These are phyloP conservation scores for Solenopsis fugax DNA, from an alignment of 1,140 invertebrate genomes.

Conservation along the genomic window DNA sequence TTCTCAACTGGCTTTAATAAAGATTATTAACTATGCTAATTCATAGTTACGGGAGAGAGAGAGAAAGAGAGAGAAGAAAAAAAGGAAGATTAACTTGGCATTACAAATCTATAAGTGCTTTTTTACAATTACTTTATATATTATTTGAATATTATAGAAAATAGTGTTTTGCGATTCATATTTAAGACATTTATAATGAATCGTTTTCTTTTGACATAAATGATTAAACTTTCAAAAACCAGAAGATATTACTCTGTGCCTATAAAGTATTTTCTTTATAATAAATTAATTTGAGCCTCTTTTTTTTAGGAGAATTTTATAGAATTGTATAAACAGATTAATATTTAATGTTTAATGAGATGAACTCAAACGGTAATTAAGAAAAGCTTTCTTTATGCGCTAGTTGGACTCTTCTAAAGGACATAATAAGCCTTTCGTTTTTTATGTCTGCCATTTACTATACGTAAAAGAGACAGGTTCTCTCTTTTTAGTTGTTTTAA, in stretches of 20 bases:
- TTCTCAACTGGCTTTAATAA: not conserved
- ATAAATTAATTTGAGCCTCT: not conserved
- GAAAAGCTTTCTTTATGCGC: not conserved
- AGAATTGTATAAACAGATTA: not conserved
- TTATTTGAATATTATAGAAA: not conserved
- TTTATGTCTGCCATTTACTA: not conserved
- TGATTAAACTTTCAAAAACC: not conserved
- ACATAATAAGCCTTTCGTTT: not conserved
- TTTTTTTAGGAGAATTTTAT: not conserved
- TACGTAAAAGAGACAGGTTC: not conserved
- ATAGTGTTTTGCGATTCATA: not conserved
- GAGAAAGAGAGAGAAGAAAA: not conserved
- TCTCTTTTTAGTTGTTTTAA: not conserved
- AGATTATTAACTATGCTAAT: not conserved
- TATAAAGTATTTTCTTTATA: slow-evolving; percentile 3
- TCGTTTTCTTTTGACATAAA: not conserved
- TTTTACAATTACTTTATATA: not conserved
- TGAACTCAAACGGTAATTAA: not conserved
- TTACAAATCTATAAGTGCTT: not conserved
- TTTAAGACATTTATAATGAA: not conserved
- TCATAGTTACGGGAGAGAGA: not conserved
- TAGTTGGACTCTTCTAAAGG: not conserved
- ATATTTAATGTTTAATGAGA: not conserved
- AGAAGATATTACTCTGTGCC: not conserved
- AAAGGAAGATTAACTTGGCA: not conserved